Evolutionary conservation across 2,797 vertebrate genomes (phyloP), one percentile per base, ranked within the genome.

Genomic region (Acanthornis magna): DNA sequence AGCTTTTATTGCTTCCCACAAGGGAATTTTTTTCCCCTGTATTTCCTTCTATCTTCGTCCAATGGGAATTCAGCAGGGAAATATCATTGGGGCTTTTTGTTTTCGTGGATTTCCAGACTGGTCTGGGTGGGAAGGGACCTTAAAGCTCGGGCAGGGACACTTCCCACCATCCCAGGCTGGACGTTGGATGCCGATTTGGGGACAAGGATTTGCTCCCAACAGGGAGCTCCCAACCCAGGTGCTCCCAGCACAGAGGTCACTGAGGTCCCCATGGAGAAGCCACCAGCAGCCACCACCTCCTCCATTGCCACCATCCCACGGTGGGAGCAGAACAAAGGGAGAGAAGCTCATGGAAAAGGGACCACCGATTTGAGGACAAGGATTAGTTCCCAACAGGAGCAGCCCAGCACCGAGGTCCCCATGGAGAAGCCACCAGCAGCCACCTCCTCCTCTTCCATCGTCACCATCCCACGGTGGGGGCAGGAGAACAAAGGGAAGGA

Each of bases 251-350:
- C 36, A 8, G 36, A 36, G 36, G 36, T 36, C 36, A 47, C 42
- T 7, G 16, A 42, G 17, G 17, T 55, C 34, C 36, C 32, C 47
- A 5, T 0, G 4, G 29, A 76, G 18, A 38, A 54, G 55, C 75
- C 85, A 16, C 40, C 17, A 45, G 40, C 32, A 9, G 57, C 13
- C 36, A 36, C 36, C 72, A 27, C 67, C 78, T 58, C 54, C 51
- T 26, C 1, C 51, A 11, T 3, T n/a, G 62, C 1, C 9, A 2
- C 30, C 47, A 14, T 1, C 0, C 88, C 13, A 2, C 3, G 13
- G 50, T 0, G 74, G 62, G 58, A 58, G 2, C 53, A 4, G 57
- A 43, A 43, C 42, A 42, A 42, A 42, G 10, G 36, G 36, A 36
- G 36, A 36, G 36, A 36, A 8, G 36, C 36, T 8, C 36, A 8